These are phyloP conservation scores for Limnephilus rhombicus DNA, from an alignment of 2,888 invertebrate genomes.

Conservation along the genomic window DNA sequence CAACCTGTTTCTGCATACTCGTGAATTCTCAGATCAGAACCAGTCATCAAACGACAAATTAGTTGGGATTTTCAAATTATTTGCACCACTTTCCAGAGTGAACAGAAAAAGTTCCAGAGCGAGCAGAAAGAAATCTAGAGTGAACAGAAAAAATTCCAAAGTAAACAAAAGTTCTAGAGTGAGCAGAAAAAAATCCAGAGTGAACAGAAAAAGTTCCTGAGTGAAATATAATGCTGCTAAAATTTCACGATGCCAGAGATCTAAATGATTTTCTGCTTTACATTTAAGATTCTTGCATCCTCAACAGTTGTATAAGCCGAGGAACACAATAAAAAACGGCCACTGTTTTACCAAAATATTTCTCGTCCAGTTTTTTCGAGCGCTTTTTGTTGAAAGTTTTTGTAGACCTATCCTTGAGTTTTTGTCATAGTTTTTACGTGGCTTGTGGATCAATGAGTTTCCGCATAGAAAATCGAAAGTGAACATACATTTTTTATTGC, in stretches of 20 bases:
- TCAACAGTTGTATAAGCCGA: neutral
- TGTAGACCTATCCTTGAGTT: slow-evolving; percentile 21
- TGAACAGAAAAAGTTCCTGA: neutral
- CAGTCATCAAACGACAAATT: neutral
- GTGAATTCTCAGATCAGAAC: neutral
- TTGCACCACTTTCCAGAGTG: neutral
- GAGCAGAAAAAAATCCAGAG: neutral
- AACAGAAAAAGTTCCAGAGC: too few relatives aligned
- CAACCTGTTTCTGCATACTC: too few relatives aligned
- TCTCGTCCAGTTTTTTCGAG: slow-evolving; percentile 11
- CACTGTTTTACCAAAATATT: slow-evolving; percentile 24
- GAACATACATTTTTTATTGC: slow-evolving; percentile 5
- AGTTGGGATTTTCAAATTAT: neutral
- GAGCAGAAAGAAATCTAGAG: too few relatives aligned
- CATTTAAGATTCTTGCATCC: neutral
- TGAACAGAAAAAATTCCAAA: too few relatives aligned
- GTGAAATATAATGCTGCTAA: too few relatives aligned
- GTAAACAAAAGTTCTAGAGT: too few relatives aligned
- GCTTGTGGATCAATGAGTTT: slow-evolving; percentile 28
- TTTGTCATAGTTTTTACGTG: slow-evolving; percentile 35
- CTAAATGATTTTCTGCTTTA: neutral
- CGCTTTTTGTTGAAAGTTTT: slow-evolving; percentile 17
- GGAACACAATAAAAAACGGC: slow-evolving; percentile 3
- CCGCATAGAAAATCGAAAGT: slow-evolving; percentile 40
- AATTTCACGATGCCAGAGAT: too few relatives aligned